Evolutionary conservation across 2,797 vertebrate genomes (phyloP), one percentile per base, ranked within the genome.

Genomic region (Spinibarbus caldwelli): DNA sequence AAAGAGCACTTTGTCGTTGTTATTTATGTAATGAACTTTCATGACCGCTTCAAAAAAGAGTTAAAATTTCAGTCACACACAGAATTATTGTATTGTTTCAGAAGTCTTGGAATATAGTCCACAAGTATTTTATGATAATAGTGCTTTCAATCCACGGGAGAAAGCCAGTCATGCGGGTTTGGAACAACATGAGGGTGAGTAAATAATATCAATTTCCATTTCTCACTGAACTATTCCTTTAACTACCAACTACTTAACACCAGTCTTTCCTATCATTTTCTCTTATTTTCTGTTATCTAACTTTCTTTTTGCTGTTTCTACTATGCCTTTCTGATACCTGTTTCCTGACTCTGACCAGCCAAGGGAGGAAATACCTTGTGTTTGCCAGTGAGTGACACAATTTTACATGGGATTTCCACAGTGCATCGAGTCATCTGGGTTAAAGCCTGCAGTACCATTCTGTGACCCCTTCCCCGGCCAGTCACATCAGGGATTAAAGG

Each of bases 401-500:
- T 91, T 89, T 90, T 90, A 82, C 88, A 89, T 89, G 86, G 90
- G 92, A 93, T 94, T 95, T 94, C 90, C 86, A 89, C 54, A 81
- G 93, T 90, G 87, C 88, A 84, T 86, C 87, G 72, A 90, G 86
- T 92, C 72, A 77, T 92, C 89, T 89, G 79, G 83, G 88, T 93
- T 92, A 89, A 94, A 92, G 91, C 93, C 89, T 26, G 12, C 88
- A 88, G 92, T 94, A 93, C 92, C 92, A 92, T 87, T 90, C 89
- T 21, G 90, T 94, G 94, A 94, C 93, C 91, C 87, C 85, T 91
- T 91, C 86, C 64, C 82, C 86, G 82, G 87, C 86, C 91, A 87
- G 89, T 80, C 89, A 91, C 92, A 91, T 89, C 89, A 88, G 85
- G 94, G 94, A 94, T 94, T 94, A 94, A 93, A 94, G 94, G 94